phyloP scores from a whole-genome alignment of 2,888 invertebrate species.

The Tubulanus polymorphus region DNA sequence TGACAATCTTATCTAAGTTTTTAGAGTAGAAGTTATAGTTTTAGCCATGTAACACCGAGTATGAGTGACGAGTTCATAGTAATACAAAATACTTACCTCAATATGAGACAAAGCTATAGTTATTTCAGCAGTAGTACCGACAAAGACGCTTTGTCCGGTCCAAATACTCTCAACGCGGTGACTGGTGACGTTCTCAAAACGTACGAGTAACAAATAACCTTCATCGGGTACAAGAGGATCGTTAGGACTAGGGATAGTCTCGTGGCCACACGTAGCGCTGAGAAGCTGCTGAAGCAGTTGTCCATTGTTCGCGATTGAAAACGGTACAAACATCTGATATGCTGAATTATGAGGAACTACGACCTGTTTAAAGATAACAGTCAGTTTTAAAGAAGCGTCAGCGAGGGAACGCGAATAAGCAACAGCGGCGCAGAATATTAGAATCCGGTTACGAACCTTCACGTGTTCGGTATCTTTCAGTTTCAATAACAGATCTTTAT shows the following conservation, averaged over 20 bases:
- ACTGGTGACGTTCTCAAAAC: conserved; percentile 33
- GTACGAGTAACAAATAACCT: conserved; percentile 52
- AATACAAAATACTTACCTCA: conserved; percentile 40
- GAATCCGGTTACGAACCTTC: conserved; percentile 42
- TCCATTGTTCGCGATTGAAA: conserved; percentile 41
- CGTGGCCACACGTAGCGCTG: conserved; percentile 55
- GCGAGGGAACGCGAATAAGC: too few relatives aligned
- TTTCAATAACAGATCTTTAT: conserved; percentile 57
- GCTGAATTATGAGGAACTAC: conserved; percentile 48
- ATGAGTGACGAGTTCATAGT: too few relatives aligned
- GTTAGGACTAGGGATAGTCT: conserved; percentile 21
- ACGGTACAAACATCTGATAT: conserved; percentile 55
- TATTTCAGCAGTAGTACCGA: conserved; percentile 56
- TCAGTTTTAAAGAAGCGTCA: too few relatives aligned
- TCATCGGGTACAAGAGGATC: conserved; percentile 23
- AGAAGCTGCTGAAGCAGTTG: conserved; percentile 52
- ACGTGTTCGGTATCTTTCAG: conserved; percentile 53
- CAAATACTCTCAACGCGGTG: conserved; percentile 32
- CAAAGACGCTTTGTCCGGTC: conserved; percentile 47
- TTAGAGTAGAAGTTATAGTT: too few relatives aligned
- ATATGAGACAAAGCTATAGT: conserved; percentile 55
- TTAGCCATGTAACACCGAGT: too few relatives aligned
- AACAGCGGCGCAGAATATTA: too few relatives aligned
- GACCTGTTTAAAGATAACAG: too few relatives aligned
- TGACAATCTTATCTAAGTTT: too few relatives aligned